A percentile compares a stretch with the other conserved stretches of the same genome.
Conservation (phyloP, 2,797 vertebrate genomes). For the Hephaestus fuliginosus region DNA sequence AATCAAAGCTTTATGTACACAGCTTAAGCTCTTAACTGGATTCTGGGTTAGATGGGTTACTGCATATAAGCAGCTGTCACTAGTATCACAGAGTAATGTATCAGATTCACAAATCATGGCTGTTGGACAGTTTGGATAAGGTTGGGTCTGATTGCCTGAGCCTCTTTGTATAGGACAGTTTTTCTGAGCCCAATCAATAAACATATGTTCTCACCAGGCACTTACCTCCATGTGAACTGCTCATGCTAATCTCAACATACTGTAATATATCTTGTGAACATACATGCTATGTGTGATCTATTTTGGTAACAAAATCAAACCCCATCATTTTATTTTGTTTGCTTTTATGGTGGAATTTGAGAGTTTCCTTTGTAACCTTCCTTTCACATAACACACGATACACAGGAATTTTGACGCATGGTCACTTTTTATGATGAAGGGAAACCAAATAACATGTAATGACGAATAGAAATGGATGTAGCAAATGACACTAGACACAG, state of each 20-base stretch:
- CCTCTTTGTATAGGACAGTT: neutral
- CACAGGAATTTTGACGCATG: neutral
- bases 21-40: slow-evolving; percentile 13
- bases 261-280: neutral
- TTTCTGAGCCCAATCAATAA: neutral
- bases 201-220: neutral
- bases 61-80: neutral
- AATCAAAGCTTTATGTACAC: neutral
- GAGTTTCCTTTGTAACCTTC: neutral
- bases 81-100: too few species aligned
- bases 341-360: neutral
- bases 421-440: slow-evolving; percentile 1
- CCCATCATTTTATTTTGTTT: neutral
- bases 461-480: neutral
- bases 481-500: slow-evolving; percentile 20
- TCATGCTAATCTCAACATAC: neutral
- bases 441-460: slow-evolving; percentile 1
- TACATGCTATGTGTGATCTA: neutral
- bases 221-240: neutral
- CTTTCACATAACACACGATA: neutral
- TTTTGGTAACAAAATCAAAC: neutral
- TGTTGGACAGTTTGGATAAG: neutral
- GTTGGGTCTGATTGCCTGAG: neutral
- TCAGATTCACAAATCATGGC: neutral
- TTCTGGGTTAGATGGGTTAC: neutral